Base-by-base conservation (phyloP, 2,113 vertebrate species). In the Alethe castanea region DNA sequence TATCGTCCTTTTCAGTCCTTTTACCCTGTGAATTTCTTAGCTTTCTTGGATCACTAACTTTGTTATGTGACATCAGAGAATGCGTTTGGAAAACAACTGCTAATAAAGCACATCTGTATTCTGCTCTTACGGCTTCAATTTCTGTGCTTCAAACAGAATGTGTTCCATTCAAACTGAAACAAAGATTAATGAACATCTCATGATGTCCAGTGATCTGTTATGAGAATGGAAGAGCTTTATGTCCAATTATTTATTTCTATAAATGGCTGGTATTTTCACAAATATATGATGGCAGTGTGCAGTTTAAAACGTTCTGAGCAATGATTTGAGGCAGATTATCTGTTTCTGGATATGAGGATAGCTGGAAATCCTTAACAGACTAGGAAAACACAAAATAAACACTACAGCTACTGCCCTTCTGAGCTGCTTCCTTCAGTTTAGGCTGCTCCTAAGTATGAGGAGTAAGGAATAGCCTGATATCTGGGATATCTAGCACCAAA, bases 151-250 rank as follows among this genome's bases (percentile, higher is more conserved):
- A 61, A 38, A 57, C 88, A 88, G n/a, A 92, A 88, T 28, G 8
- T 24, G 40, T 89, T 96, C 81, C 33, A 80, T 92, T 94, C 62
- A 65, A 19, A 82, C 25, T 88, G 77, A 90, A 94, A 61, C 12
- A 45, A 24, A 73, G 83, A 94, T 92, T 92, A 74, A 56, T 95
- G 40, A 81, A 9, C 65, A 87, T 47, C 52, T 92, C 73, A 10
- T 95, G 74, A 62, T 91, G 66, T 70, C 92, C 88, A 69, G 60
- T 93, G 88, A 90, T 90, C 88, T 95, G 88, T 95, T 94, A 62
- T 59, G 83, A 92, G 50, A 53, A 35, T 20, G 56, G 60, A 76
- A 52, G 25, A 65, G 36, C 47, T 92, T 80, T 18, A 18, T 80
- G 40, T 80, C 50, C 24, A n/a, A 16, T 94, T 93, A 69, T 62